These are phyloP conservation scores for Acanthaster planci DNA, from an alignment of 35 echinoderm and acorn worm genomes.

Conservation along the genomic window DNA sequence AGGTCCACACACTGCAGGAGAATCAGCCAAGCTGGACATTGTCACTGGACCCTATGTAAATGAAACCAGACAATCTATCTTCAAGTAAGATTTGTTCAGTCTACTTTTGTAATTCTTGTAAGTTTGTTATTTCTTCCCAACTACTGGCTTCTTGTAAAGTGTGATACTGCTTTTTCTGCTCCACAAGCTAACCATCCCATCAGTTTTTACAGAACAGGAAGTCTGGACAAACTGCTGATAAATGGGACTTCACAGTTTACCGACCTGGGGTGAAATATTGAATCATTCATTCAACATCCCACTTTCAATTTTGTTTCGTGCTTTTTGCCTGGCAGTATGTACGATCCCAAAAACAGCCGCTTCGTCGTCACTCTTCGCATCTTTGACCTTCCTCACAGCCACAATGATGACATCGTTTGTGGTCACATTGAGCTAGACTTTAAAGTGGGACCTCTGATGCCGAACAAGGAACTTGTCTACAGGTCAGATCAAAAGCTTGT, in stretches of 20 bases:
- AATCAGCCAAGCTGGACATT: constrained; percentile 38
- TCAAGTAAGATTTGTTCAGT: constrained; percentile 49
- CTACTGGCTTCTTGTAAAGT: too few relatives aligned
- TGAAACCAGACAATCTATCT: constrained; percentile 62
- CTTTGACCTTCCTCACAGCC: constrained; percentile 18
- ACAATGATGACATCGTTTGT: constrained; percentile 47
- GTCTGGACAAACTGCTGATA: too few relatives aligned
- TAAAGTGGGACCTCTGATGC: constrained; percentile 54
- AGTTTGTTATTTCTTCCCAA: background rate
- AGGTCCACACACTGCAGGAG: constrained; percentile 13
- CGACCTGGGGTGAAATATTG: too few relatives aligned
- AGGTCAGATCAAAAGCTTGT: constrained; percentile 35
- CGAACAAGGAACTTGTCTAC: constrained; percentile 68
- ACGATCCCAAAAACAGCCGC: constrained; percentile 38
- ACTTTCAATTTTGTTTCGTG: background rate
- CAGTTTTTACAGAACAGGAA: too few relatives aligned
- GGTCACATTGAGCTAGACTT: constrained; percentile 74
- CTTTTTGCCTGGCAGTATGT: constrained; percentile 39
- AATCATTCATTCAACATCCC: too few relatives aligned
- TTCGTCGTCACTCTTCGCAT: constrained; percentile 51
- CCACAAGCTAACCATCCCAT: too few relatives aligned
- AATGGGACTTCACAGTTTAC: too few relatives aligned
- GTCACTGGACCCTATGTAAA: constrained; percentile 49
- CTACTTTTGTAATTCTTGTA: background rate
- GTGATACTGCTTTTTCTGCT: too few relatives aligned